Evolutionary conservation across 2,888 invertebrate species (phyloP), one percentile per base, ranked within the genome.

Genomic region (Watsonalla binaria): DNA sequence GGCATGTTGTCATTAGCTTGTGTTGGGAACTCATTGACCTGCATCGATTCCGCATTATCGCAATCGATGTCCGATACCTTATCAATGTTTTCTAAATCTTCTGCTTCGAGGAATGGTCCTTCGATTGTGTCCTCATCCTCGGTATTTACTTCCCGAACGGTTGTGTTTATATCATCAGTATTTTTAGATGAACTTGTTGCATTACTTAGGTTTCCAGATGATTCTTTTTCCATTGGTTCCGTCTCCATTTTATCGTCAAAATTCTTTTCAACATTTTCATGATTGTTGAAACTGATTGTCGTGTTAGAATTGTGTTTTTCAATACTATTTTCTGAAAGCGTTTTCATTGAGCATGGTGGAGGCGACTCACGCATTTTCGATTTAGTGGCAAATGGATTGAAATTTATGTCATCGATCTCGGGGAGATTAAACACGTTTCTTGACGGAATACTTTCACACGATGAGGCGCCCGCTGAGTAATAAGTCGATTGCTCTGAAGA

Each of bases 111-210:
- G 58, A 89, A 88, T 13, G 90, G 89, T 8, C 88, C 90, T 70
- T 90, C 90, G 47, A 82, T 61, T 6, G 90, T 90, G 60, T 90
- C 90, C 70, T 90, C 90, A 58, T 88, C 86, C 73, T 90, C 90
- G 13, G 90, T 90, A 52, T 83, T 72, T 5, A 84, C 59, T 70
- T 88, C 86, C 53, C 60, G 65, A 5, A 78, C 63, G n/a, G 84
- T 82, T n/a, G 47, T 35, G 60, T 84, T 74, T 63, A 66, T 79
- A 11, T 80, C 78, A 54, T 80, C 76, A 39, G 72, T 71, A 46
- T 59, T 59, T 68, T 76, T 82, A 8, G 82, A 83, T 14, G 78
- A 82, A 54, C 60, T 66, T 54, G 80, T 78, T 49, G 61, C 65
- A 55, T 69, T 68, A 61, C 67, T 78, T 14, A 66, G 51, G 61